Evolutionary conservation across 2,113 vertebrate genomes (phyloP), one percentile per base, ranked within the genome.

Genomic region (Eurystomus gularis): DNA sequence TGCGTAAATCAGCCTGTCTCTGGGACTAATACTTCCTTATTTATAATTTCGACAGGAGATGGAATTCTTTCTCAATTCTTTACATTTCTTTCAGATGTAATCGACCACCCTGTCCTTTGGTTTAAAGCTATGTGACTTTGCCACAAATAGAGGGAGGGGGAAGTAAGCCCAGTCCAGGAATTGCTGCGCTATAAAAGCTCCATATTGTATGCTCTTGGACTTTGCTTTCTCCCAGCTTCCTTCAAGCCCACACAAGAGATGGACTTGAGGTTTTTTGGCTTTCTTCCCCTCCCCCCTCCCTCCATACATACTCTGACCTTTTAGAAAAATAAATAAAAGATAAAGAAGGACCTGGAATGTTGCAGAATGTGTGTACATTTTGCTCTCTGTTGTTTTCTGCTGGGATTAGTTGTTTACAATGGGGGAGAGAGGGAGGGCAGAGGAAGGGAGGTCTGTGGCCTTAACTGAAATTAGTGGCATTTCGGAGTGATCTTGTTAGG

Each of bases 391-490:
- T 99, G 99, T 99, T 99, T 99, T 98, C 97, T 98, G 98, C 98
- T 95, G 98, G 98, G 98, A 99, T 98, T 98, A 98, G 98, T 98
- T 98, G 98, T 99, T 99, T 99, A 99, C 98, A 98, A 98, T 98
- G 98, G 97, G 97, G 92, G 98, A 96, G 96, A 93, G 86, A 96
- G 94, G 95, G 85, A 88, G 96, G 97, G 96, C 97, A 98, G 97
- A 98, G 98, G 98, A 98, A 97, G 97, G 97, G 97, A 97, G 98
- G 97, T 98, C 98, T 98, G 98, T 98, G 98, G 98, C 98, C 98
- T 98, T 98, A 96, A 98, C 98, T 98, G 99, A 99, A 99, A 99
- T 99, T 98, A 98, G 99, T 98, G 98, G 98, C 98, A 97, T 99
- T 99, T 98, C 98, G 98, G 98, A 98, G 98, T 97, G 96, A 82